These are phyloP conservation scores for Xenopus borealis DNA, from an alignment of 2,113 vertebrate genomes.

Conservation along the genomic window DNA sequence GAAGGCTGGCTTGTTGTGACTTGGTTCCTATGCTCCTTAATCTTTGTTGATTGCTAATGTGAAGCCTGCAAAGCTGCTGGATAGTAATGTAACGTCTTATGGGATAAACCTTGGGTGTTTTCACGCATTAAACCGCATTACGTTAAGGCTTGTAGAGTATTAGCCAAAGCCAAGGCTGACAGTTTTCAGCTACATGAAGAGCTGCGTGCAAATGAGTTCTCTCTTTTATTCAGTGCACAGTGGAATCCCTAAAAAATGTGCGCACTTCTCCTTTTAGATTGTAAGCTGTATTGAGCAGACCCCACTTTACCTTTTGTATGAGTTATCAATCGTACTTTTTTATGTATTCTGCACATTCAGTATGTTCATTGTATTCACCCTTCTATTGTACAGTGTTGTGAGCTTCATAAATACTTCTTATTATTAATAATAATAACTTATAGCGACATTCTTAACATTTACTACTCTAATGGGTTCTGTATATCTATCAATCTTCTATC, in stretches of 20 bases:
- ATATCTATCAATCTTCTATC: too few relatives aligned
- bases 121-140: constrained; percentile 43
- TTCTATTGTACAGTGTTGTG: too few relatives aligned
- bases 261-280: not conserved
- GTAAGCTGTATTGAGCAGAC: too few relatives aligned
- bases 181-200: constrained; percentile 4
- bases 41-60: constrained; percentile 32
- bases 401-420: too few relatives aligned
- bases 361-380: too few relatives aligned
- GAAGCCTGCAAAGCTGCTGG: constrained; percentile 33
- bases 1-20: constrained; percentile 2
- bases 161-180: constrained; percentile 28
- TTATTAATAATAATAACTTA: too few relatives aligned
- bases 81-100: constrained; percentile 39
- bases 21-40: constrained; percentile 22
- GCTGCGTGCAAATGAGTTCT: not conserved
- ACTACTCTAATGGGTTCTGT: too few relatives aligned
- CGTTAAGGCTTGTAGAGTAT: constrained; percentile 26
- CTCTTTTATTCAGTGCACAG: not conserved
- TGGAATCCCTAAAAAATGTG: not conserved
- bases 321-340: too few relatives aligned
- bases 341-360: too few relatives aligned
- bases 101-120: constrained; percentile 40
- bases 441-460: too few relatives aligned
- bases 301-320: too few relatives aligned